Percentiles rank a stretch among this genome's conserved stretches.
Conservation (phyloP, 2,113 vertebrate genomes). For the Lucifuga dentata region DNA sequence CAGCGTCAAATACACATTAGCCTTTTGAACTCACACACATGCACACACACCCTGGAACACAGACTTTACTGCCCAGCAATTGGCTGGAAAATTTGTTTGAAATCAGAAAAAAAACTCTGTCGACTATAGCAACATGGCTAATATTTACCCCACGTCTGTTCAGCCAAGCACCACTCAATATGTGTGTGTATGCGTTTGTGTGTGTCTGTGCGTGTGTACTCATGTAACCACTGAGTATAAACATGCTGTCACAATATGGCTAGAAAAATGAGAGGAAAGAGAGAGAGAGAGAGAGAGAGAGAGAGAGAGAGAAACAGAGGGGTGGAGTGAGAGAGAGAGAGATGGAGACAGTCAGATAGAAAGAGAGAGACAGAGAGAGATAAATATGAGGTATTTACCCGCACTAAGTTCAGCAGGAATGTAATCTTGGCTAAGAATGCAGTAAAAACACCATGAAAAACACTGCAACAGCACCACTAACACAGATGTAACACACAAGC, state of each 20-base stretch:
- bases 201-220: slow-evolving; percentile 20
- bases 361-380: slow-evolving; percentile 31
- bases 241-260: slow-evolving; percentile 59
- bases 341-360: slow-evolving; percentile 16
- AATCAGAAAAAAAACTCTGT: slow-evolving; percentile 50
- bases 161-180: slow-evolving; percentile 3
- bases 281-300: slow-evolving; percentile 3
- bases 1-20: slow-evolving; percentile 49
- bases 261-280: slow-evolving; percentile 49
- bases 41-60: slow-evolving; percentile 22
- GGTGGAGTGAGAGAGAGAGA: slow-evolving; percentile 6
- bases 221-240: slow-evolving; percentile 40
- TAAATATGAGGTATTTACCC: slow-evolving; percentile 53
- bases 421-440: slow-evolving; percentile 58
- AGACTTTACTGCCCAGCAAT: slow-evolving; percentile 40
- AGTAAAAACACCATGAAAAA: slow-evolving; percentile 53
- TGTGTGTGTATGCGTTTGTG: not conserved
- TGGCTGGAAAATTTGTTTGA: slow-evolving; percentile 52
- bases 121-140: slow-evolving; percentile 63
- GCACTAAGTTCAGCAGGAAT: slow-evolving; percentile 66
- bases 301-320: not conserved
- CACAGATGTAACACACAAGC: slow-evolving; percentile 28
- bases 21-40: slow-evolving; percentile 42
- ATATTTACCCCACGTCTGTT: slow-evolving; percentile 71
- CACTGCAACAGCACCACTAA: slow-evolving; percentile 42